Percentiles rank a stretch among this genome's conserved stretches.
These are phyloP conservation scores for Drosophila pruinosa DNA, from an alignment of 1,140 invertebrate genomes.

Conservation along the genomic window DNA sequence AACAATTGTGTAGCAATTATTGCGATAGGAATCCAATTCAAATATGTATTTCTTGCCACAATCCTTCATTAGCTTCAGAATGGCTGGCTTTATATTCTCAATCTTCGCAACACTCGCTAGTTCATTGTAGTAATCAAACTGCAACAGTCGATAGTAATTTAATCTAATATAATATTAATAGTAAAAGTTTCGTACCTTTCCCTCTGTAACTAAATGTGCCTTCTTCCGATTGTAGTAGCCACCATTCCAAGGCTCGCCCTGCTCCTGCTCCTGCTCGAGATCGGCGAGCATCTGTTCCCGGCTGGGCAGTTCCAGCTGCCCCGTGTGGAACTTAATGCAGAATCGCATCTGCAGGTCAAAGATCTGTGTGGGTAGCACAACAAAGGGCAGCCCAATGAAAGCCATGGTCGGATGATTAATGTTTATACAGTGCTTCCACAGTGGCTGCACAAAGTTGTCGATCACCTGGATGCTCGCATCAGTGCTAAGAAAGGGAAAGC, in stretches of 20 bases:
- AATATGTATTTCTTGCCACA: slow-evolving; percentile 87
- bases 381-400: slow-evolving; percentile 91
- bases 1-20: slow-evolving; percentile 86
- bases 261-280: slow-evolving; percentile 86
- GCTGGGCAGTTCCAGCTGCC: slow-evolving; percentile 86
- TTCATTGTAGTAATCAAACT: slow-evolving; percentile 89
- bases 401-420: slow-evolving; percentile 90
- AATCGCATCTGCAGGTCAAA: slow-evolving; percentile 93
- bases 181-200: slow-evolving; percentile 84
- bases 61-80: slow-evolving; percentile 88
- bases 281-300: slow-evolving; percentile 88
- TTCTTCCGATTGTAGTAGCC: slow-evolving; percentile 85
- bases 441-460: slow-evolving; percentile 91
- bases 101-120: slow-evolving; percentile 86
- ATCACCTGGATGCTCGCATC: slow-evolving; percentile 89
- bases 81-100: slow-evolving; percentile 85
- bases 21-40: slow-evolving; percentile 86
- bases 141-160: too few species aligned
- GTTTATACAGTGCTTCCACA: slow-evolving; percentile 95
- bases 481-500: slow-evolving; percentile 90
- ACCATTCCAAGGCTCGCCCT: slow-evolving; percentile 83
- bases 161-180: too few species aligned
- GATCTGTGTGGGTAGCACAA: slow-evolving; percentile 92
- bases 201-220: slow-evolving; percentile 90
- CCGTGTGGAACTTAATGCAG: slow-evolving; percentile 87